Conservation (phyloP, 2,113 vertebrate genomes). For the Morone saxatilis region DNA sequence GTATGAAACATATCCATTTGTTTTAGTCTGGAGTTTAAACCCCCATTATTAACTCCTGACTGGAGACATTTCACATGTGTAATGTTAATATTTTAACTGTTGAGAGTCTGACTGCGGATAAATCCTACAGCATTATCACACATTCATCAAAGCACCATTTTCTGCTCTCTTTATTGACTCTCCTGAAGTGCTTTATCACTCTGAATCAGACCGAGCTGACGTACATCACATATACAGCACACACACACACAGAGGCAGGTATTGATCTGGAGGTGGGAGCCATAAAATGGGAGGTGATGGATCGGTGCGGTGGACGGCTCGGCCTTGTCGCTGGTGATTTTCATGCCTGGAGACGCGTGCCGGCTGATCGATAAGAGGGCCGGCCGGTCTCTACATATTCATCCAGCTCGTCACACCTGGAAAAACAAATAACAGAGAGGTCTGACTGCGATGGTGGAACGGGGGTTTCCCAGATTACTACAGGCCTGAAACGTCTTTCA, state of each 20-base stretch:
- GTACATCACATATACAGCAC: conserved; percentile 21
- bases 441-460: not conserved
- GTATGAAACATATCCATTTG: not conserved
- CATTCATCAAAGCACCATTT: conserved; percentile 24
- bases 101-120: conserved; percentile 22
- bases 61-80: not conserved
- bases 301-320: conserved; percentile 48
- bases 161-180: conserved; percentile 56
- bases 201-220: conserved; percentile 38
- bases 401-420: not conserved
- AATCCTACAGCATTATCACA: conserved; percentile 42
- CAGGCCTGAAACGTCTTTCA: not conserved
- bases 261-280: conserved; percentile 66
- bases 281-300: conserved; percentile 68
- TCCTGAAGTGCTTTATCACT: conserved; percentile 50
- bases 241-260: conserved; percentile 8
- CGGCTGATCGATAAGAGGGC: conserved; percentile 38
- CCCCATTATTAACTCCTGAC: not conserved
- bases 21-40: not conserved
- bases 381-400: conserved; percentile 9
- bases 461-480: not conserved
- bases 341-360: conserved; percentile 17
- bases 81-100: conserved; percentile 1
- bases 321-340: conserved; percentile 62
- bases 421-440: conserved; percentile 6